Conservation (phyloP, 2,113 vertebrate genomes). For the Vimba vimba region DNA sequence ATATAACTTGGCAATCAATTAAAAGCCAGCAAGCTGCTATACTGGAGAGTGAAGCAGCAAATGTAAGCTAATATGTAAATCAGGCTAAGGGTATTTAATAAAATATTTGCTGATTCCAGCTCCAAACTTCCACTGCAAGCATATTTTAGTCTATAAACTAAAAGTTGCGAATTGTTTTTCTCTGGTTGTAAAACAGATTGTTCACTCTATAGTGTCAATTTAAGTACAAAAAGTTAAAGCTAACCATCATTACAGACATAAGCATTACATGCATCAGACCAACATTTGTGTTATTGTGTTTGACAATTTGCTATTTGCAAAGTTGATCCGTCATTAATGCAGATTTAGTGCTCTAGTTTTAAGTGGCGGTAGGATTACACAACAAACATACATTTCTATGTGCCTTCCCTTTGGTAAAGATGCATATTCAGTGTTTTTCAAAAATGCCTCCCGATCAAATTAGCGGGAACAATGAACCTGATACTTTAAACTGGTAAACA, state of each 20-base stretch:
- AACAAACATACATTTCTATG: background rate
- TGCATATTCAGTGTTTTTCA: constrained; percentile 37
- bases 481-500: constrained; percentile 41
- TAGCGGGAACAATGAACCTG: constrained; percentile 34
- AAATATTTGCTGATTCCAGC: constrained; percentile 3
- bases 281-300: background rate
- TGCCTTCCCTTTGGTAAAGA: constrained; percentile 9
- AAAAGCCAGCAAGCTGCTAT: background rate
- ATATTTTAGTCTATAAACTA: background rate
- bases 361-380: constrained; percentile 1
- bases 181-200: background rate
- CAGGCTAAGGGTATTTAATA: background rate
- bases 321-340: background rate
- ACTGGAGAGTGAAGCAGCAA: background rate
- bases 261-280: background rate
- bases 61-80: constrained; percentile 8
- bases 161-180: background rate
- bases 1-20: background rate
- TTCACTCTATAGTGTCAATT: background rate
- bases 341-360: background rate
- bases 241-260: background rate
- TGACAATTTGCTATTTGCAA: background rate
- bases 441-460: constrained; percentile 18
- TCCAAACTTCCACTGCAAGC: background rate
- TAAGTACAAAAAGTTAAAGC: background rate